Evolutionary conservation across 2,113 vertebrate genomes (phyloP).

Genomic region (Callocephalon fimbriatum): DNA sequence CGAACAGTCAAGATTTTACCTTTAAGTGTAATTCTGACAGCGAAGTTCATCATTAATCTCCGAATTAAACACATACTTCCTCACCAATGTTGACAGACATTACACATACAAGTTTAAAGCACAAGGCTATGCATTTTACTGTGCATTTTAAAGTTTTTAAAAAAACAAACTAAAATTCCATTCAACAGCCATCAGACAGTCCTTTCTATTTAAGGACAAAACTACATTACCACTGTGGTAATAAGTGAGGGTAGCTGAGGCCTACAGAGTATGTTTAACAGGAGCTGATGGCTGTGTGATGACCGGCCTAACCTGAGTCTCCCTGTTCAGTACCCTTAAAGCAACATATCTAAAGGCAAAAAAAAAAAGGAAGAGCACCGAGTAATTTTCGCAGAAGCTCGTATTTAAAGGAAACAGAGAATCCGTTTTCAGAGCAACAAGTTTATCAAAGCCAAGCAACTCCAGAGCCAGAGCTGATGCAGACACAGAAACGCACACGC

Average conservation of each 20-base stretch:
- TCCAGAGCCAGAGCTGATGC: neutral
- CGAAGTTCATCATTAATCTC: neutral
- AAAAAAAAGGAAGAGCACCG: neutral
- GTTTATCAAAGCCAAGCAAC: neutral
- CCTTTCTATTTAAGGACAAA: neutral
- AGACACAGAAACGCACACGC: neutral
- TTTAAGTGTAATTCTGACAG: neutral
- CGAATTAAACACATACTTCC: neutral
- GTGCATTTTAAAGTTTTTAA: neutral
- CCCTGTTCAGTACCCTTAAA: neutral
- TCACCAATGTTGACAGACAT: neutral
- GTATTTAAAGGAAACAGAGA: neutral
- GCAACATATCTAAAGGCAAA: accelerated
- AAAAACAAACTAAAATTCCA: neutral
- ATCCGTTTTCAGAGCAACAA: conserved; percentile 28
- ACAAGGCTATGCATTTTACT: neutral
- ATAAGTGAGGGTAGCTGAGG: neutral
- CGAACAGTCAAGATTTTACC: neutral
- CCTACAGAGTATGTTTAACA: neutral
- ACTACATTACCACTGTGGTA: neutral
- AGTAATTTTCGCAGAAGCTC: neutral
- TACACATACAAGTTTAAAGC: neutral
- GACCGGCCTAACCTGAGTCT: neutral
- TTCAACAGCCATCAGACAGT: neutral
- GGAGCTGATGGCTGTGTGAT: neutral